Conservation (phyloP, 2,113 vertebrate genomes). For the Cinclus mexicanus region DNA sequence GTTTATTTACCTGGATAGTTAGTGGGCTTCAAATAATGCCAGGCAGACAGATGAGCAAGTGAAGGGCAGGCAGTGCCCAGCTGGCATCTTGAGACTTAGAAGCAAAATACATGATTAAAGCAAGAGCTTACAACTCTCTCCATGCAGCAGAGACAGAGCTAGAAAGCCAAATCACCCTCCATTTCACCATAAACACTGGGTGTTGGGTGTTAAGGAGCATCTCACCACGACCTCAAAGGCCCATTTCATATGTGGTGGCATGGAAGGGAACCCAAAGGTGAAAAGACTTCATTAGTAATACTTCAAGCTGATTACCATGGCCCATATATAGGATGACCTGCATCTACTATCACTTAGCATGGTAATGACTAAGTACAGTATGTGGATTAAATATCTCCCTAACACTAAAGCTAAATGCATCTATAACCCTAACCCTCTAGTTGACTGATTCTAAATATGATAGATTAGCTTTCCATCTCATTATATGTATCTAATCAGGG, state of each 20-base stretch:
- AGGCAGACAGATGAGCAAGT: background rate
- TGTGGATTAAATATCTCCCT: constrained; percentile 53
- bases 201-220: constrained; percentile 9
- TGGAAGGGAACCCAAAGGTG: constrained; percentile 35
- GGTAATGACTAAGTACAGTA: constrained; percentile 50
- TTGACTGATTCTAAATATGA: constrained; percentile 63
- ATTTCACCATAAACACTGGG: background rate
- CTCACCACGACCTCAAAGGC: background rate
- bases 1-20: background rate
- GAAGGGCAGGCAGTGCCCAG: background rate
- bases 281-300: constrained; percentile 51
- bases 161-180: background rate
- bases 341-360: constrained; percentile 58
- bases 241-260: background rate
- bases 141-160: background rate
- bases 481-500: constrained; percentile 48
- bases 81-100: background rate
- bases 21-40: background rate
- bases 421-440: constrained; percentile 47
- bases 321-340: constrained; percentile 56
- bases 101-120: background rate
- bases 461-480: constrained; percentile 67
- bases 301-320: constrained; percentile 49
- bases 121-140: background rate
- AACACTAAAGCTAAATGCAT: constrained; percentile 38